Conservation (phyloP, 1,140 invertebrate species). For the Drosophila tani region DNA sequence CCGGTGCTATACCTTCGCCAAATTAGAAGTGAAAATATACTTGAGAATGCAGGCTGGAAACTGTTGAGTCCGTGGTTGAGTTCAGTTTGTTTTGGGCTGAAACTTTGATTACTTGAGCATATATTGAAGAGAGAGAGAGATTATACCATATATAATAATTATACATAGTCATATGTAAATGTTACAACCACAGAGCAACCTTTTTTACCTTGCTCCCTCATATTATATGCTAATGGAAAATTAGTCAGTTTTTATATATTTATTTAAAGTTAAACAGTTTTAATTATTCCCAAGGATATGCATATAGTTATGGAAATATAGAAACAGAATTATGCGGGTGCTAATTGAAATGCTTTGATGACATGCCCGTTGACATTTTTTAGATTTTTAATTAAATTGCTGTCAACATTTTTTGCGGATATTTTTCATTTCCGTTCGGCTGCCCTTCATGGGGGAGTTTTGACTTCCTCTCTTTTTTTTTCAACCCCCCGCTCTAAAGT, state of each 20-base stretch:
- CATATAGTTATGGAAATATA: constrained; percentile 3
- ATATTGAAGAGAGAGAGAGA: no score
- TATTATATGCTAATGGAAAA: constrained; percentile 5
- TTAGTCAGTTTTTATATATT: constrained; percentile 13
- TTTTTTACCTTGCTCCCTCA: background rate
- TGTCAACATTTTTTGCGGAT: constrained; percentile 51
- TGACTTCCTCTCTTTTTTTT: background rate
- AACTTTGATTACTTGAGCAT: no score
- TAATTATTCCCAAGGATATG: constrained; percentile 14
- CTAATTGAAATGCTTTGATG: constrained; percentile 70
- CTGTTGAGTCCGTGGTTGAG: background rate
- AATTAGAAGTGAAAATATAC: constrained; percentile 21
- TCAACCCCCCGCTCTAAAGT: background rate
- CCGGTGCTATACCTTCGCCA: background rate
- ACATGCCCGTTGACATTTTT: constrained; percentile 68
- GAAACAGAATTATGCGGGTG: constrained; percentile 15
- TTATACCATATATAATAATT: background rate
- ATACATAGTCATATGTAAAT: background rate
- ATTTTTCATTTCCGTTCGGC: constrained; percentile 23
- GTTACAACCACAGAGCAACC: no score
- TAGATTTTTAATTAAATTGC: constrained; percentile 76
- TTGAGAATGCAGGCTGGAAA: constrained; percentile 31
- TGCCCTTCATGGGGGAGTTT: constrained; percentile 19
- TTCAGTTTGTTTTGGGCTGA: background rate
- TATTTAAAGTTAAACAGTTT: constrained; percentile 32